Percentiles rank a stretch among this genome's conserved stretches.
Evolutionary conservation across 2,113 vertebrate genomes (phyloP).

Genomic region (Marmota flaviventris): DNA sequence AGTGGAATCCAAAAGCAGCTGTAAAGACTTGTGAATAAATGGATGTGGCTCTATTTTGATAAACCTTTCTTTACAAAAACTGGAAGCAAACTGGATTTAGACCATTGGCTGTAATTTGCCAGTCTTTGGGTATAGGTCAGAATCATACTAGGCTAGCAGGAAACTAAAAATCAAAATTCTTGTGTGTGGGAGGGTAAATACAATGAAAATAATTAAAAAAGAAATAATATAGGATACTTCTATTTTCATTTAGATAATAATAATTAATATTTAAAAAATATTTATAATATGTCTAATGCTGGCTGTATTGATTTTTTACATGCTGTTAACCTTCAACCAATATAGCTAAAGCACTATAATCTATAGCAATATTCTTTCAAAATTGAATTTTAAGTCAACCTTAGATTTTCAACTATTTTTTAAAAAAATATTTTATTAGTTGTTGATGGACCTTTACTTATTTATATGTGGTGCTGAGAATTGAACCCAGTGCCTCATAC

Average conservation of each 20-base stretch:
- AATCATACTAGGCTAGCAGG: not conserved
- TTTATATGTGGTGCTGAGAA: no score
- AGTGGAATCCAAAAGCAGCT: not conserved
- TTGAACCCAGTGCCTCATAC: no score
- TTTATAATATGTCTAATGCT: not conserved
- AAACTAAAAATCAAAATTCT: slow-evolving; percentile 39
- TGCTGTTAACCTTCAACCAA: not conserved
- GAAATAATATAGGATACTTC: not conserved
- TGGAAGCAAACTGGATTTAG: not conserved
- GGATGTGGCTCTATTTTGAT: not conserved
- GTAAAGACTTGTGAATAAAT: not conserved
- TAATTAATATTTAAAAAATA: slow-evolving; percentile 5
- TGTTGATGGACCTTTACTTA: no score
- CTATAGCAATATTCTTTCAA: slow-evolving; percentile 31
- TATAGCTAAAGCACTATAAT: not conserved
- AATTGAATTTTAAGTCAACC: slow-evolving; percentile 15
- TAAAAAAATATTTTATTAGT: no score
- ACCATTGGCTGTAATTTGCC: not conserved
- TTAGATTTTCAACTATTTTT: not conserved
- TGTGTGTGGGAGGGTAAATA: not conserved
- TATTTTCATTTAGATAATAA: slow-evolving; percentile 16
- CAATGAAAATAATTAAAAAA: not conserved
- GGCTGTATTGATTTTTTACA: not conserved
- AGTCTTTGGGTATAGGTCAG: not conserved
- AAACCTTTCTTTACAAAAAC: not conserved